These are phyloP conservation scores for Pionites leucogaster DNA, from an alignment of 2,113 vertebrate species.

Conservation along the genomic window DNA sequence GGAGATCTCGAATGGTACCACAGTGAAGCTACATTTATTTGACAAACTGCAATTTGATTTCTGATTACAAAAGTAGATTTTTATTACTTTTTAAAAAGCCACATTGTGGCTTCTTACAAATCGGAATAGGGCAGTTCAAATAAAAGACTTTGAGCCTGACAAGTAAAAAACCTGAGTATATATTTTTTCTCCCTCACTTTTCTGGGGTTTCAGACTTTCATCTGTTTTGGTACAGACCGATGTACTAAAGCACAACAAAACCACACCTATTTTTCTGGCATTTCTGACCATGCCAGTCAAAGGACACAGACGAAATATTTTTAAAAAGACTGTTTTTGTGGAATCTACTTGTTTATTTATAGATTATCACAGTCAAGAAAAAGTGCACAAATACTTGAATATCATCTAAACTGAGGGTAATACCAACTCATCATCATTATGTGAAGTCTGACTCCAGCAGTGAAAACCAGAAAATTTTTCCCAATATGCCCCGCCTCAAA, in stretches of 20 bases:
- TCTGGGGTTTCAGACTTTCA: neutral
- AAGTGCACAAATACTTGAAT: neutral
- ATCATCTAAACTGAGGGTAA: neutral
- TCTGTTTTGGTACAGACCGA: neutral
- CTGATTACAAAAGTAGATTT: neutral
- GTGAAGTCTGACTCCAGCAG: neutral
- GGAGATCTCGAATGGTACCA: neutral
- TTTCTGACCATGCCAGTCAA: neutral
- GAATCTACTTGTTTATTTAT: neutral
- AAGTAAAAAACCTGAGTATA: neutral
- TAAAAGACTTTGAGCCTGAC: neutral
- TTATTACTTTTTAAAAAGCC: neutral
- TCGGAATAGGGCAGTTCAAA: neutral
- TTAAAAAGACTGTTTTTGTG: neutral
- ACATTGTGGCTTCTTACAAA: neutral
- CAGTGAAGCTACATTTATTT: neutral
- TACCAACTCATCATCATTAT: neutral
- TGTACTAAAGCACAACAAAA: neutral
- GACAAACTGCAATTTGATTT: neutral
- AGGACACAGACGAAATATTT: neutral
- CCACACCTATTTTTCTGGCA: neutral
- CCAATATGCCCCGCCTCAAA: neutral
- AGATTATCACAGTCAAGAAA: neutral
- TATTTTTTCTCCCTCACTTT: neutral
- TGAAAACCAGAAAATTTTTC: neutral